Evolutionary conservation across 35 echinoderm and acorn worm genomes (phyloP).

Genomic region (Eucidaris tribuloides): DNA sequence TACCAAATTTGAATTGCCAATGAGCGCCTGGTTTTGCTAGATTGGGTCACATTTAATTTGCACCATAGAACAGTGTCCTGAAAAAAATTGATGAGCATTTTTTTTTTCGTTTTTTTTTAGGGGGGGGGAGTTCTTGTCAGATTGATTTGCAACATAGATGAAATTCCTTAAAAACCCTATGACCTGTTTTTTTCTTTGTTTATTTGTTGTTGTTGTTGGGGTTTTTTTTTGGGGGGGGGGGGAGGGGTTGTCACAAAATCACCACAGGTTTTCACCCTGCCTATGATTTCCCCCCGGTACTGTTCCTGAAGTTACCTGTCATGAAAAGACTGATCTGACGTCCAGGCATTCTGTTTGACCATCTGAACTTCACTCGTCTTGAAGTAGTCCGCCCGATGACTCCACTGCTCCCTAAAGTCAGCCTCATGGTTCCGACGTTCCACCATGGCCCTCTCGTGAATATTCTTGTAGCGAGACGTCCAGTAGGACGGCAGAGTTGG

Average conservation of each 20-base stretch:
- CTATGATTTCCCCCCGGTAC: background rate
- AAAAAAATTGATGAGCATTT: too few species aligned
- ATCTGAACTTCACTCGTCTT: slow-evolving; percentile 55
- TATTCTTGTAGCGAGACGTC: slow-evolving; percentile 92
- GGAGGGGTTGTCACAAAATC: background rate
- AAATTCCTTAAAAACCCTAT: background rate
- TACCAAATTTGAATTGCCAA: too few species aligned
- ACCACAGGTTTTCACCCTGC: background rate
- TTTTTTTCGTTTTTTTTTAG: too few species aligned
- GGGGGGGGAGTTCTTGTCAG: background rate
- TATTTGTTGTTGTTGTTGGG: background rate
- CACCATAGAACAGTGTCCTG: too few species aligned
- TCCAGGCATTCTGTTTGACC: slow-evolving; percentile 87
- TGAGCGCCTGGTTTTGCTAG: too few species aligned
- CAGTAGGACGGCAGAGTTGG: slow-evolving; percentile 94
- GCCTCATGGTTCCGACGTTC: slow-evolving; percentile 73
- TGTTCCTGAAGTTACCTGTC: slow-evolving; percentile 73
- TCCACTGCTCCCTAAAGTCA: slow-evolving; percentile 88
- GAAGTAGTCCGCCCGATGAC: slow-evolving; percentile 75
- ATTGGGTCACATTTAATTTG: too few species aligned
- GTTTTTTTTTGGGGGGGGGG: background rate
- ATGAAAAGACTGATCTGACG: slow-evolving; percentile 91
- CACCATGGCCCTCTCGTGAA: slow-evolving; percentile 89
- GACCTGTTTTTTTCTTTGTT: background rate
- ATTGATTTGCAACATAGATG: background rate